phyloP scores from a whole-genome alignment of 2,113 vertebrate genomes.

The Columbina picui region DNA sequence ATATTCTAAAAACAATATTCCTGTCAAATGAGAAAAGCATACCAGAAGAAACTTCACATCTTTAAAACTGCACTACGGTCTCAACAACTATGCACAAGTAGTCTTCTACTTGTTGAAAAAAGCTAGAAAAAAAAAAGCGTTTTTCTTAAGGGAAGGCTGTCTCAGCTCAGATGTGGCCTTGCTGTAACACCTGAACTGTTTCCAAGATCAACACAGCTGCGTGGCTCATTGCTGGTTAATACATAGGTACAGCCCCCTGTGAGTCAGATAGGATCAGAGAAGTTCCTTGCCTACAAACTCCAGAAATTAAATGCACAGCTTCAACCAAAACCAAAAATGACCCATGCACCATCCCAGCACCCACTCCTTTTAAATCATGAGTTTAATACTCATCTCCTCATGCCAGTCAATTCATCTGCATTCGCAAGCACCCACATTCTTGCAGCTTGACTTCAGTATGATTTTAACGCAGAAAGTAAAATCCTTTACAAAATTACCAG shows the following conservation, averaged over 20 bases:
- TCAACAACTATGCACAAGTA: not conserved
- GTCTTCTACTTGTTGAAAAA: not conserved
- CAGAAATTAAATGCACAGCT: not conserved
- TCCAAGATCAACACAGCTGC: not conserved
- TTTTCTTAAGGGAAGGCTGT: not conserved
- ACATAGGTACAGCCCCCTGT: not conserved
- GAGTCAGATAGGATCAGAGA: not conserved
- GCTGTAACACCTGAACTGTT: slow-evolving; percentile 5
- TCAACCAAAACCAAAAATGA: not conserved
- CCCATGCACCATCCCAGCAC: not conserved
- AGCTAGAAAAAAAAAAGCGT: not conserved
- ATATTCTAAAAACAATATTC: not conserved
- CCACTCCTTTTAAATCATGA: not conserved
- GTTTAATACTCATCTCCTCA: not conserved
- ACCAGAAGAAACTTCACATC: not conserved
- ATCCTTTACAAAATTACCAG: not conserved
- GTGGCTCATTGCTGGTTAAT: not conserved
- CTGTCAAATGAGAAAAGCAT: not conserved
- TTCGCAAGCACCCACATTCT: not conserved
- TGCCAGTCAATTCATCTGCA: not conserved
- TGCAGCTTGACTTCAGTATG: not conserved
- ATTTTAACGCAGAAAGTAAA: not conserved
- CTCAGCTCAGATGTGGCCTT: not conserved
- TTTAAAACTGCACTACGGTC: not conserved
- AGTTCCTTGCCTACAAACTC: not conserved